Percentiles rank a stretch among this genome's conserved stretches.
phyloP scores from a whole-genome alignment of 2,888 invertebrate species.

The Erebia epiphron region DNA sequence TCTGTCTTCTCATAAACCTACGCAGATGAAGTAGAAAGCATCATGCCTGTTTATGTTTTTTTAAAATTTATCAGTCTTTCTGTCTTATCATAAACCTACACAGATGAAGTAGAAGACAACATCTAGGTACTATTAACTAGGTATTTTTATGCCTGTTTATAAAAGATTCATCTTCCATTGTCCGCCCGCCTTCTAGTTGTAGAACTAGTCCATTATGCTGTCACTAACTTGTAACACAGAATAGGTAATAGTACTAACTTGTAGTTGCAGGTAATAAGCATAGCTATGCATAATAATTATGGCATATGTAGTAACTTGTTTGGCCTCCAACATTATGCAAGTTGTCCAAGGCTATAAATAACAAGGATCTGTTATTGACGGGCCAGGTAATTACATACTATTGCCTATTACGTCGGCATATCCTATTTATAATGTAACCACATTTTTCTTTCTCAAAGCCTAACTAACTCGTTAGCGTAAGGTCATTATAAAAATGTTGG shows the following conservation, averaged over 20 bases:
- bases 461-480: slow-evolving; percentile 2
- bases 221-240: background rate
- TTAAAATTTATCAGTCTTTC: too few species aligned
- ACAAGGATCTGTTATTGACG: slow-evolving; percentile 31
- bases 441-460: slow-evolving; percentile 9
- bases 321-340: slow-evolving; percentile 10
- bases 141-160: background rate
- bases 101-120: too few species aligned
- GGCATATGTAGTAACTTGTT: background rate
- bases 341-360: slow-evolving; percentile 19
- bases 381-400: slow-evolving; percentile 19
- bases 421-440: slow-evolving; percentile 21
- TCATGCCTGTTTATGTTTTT: too few species aligned
- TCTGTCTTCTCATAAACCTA: too few species aligned
- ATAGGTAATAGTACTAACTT: too few species aligned
- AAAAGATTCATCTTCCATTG: slow-evolving; percentile 4
- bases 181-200: background rate
- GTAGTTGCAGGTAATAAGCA: background rate
- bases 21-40: too few species aligned
- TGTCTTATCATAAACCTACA: too few species aligned
- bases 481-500: slow-evolving; percentile 1
- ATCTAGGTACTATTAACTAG: too few species aligned
- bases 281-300: too few species aligned
- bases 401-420: slow-evolving; percentile 15
- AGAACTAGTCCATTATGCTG: slow-evolving; percentile 10